A percentile compares a stretch with the other conserved stretches of the same genome.
These are phyloP conservation scores for Lutjanus argentimaculatus DNA, from an alignment of 2,797 vertebrate species.

Conservation along the genomic window DNA sequence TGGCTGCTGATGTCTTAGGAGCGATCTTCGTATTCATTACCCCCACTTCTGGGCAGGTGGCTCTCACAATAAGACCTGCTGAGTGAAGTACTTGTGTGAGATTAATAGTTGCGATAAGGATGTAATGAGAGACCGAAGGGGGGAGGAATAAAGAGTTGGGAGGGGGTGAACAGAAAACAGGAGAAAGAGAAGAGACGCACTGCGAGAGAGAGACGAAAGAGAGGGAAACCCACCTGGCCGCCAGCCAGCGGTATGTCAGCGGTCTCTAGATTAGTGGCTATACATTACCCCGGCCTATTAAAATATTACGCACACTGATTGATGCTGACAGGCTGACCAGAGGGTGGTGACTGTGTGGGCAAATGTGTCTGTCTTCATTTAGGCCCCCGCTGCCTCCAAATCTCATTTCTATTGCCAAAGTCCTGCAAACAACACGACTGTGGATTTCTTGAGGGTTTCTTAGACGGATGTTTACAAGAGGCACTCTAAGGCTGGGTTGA, in stretches of 20 bases:
- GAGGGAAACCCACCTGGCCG: slow-evolving; percentile 84
- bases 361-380: slow-evolving; percentile 75
- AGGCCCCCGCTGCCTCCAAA: slow-evolving; percentile 25
- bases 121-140: slow-evolving; percentile 69
- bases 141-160: slow-evolving; percentile 18
- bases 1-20: slow-evolving; percentile 20
- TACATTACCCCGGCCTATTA: slow-evolving; percentile 90
- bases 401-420: slow-evolving; percentile 23
- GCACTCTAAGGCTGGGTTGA: background rate
- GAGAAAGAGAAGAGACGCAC: slow-evolving; percentile 36
- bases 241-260: slow-evolving; percentile 90
- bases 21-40: slow-evolving; percentile 51
- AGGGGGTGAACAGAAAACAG: slow-evolving; percentile 9
- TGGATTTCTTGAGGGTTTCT: slow-evolving; percentile 40
- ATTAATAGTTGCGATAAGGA: slow-evolving; percentile 84
- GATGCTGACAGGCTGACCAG: slow-evolving; percentile 87
- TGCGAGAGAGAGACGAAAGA: slow-evolving; percentile 14
- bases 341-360: slow-evolving; percentile 66
- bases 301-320: slow-evolving; percentile 86
- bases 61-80: slow-evolving; percentile 83
- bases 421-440: slow-evolving; percentile 25
- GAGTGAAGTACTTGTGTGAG: slow-evolving; percentile 84
- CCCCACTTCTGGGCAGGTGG: slow-evolving; percentile 78
- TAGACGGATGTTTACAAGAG: slow-evolving; percentile 14
- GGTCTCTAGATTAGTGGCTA: slow-evolving; percentile 90